Conservation (phyloP, 1,140 invertebrate species). For the Palaemon carinicauda region DNA sequence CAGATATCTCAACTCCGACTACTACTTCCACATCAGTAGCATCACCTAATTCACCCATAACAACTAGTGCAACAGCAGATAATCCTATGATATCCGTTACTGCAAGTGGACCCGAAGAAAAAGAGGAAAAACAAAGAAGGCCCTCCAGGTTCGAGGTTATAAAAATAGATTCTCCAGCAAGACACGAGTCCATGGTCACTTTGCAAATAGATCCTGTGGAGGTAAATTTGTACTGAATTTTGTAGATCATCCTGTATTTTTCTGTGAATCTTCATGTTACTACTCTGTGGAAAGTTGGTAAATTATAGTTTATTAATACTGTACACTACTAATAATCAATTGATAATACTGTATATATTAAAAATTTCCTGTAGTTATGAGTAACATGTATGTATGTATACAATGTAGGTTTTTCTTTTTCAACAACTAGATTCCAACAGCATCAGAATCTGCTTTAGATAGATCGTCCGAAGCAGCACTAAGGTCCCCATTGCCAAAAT, state of each 20-base stretch:
- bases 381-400: too few relatives aligned
- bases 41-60: neutral
- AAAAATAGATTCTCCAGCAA: conserved; percentile 40
- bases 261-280: too few relatives aligned
- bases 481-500: conserved; percentile 76
- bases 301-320: too few relatives aligned
- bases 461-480: neutral
- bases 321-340: too few relatives aligned
- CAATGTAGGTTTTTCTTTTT: neutral
- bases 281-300: too few relatives aligned
- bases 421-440: conserved; percentile 26
- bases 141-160: conserved; percentile 54
- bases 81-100: neutral
- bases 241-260: too few relatives aligned
- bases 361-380: too few relatives aligned
- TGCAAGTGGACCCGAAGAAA: neutral
- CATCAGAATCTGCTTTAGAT: conserved; percentile 21
- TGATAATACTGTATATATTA: too few relatives aligned
- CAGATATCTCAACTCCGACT: too few relatives aligned
- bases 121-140: neutral
- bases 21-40: neutral
- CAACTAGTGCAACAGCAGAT: neutral
- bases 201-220: conserved; percentile 48
- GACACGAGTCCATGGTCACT: conserved; percentile 38
- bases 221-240: neutral